Base-by-base conservation (phyloP, 2,888 invertebrate species). In the Mycalesis mineus region DNA sequence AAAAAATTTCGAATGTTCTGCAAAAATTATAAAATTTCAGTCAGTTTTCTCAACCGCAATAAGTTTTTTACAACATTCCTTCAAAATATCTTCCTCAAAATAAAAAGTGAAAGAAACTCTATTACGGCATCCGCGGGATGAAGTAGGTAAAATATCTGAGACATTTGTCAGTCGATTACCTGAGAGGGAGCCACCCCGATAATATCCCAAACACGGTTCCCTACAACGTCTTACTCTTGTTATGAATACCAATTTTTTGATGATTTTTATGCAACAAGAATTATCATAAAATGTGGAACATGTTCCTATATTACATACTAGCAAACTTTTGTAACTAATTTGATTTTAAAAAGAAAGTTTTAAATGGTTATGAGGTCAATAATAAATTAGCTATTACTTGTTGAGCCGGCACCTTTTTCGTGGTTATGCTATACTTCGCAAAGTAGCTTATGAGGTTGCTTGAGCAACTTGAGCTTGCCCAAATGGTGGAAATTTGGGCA, bases 91-190 rank as follows among this genome's bases (percentile, higher is more conserved):
- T 40, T 15, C 41, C 50, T 51, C 31, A 52, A 55, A 48, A 55
- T 60, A 65, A 56, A 65, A 68, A 57, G 61, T 61, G 64, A 68
- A 65, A 61, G 61, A 62, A 59, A 62, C 61, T 69, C 68, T 70
- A 72, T 73, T 75, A 75, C 73, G 72, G 69, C 71, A 80, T 78
- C 75, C 76, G 71, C 78, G 69, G 83, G 84, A 88, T 88, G 84
- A 87, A 88, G 84, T 86, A 78, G 77, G 83, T 83, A 78, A 84
- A 87, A 87, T 85, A 88, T 87, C 82, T 82, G 63, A 85, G 81
- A 85, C 87, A 86, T 88, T 88, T 88, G 85, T 88, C 87, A 88
- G 86, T 79, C 85, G 85, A 88, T 88, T 89, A 89, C 88, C 81
- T 84, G 84, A 73, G 78, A 78, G 85, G 80, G 73, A 62, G 71